Evolutionary conservation across 2,113 vertebrate species (phyloP), one percentile per base, ranked within the genome.

Genomic region (Seriola dumerili): DNA sequence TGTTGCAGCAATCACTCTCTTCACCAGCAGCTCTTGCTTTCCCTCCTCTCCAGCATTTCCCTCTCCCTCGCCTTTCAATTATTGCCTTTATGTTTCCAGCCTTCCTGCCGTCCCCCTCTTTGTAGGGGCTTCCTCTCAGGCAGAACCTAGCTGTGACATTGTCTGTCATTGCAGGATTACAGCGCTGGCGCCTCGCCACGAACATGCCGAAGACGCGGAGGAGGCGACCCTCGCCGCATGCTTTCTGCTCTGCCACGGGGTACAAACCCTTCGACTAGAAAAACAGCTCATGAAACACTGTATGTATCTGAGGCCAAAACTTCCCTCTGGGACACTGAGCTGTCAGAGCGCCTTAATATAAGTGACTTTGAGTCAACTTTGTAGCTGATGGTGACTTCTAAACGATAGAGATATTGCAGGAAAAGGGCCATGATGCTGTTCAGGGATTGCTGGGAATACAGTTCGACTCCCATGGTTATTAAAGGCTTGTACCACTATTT

Each of bases 91-190:
- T 83, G 70, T 80, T 87, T 78, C 34, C 66, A 69, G 71, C 73
- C 80, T 68, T 78, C 74, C 83, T 29, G 75, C 64, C 4, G 46
- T 65, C 82, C 85, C 68, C 19, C 23, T 71, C 87, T 88, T 88
- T 88, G 88, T 78, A n/a, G 67, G 69, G 78, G 66, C 84, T 80
- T 87, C 84, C 89, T 91, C 87, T 76, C 80, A 81, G 78, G 87
- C 86, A 80, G 83, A 89, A 77, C 84, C 87, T 85, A 10, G 58
- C 89, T 87, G 90, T 84, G 89, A 88, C 90, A 89, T 92, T 92
- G 85, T 91, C 89, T 88, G 91, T 90, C 91, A 90, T 79, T 89
- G 88, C 64, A 58, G 78, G 83, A 91, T 90, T 89, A 88, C 75
- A 84, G 70, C 44, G 1, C 62, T 87, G 89, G 90, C 85, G 25